These are phyloP conservation scores for Cryptophagus acutangulus DNA, from an alignment of 2,888 invertebrate genomes.

Conservation along the genomic window DNA sequence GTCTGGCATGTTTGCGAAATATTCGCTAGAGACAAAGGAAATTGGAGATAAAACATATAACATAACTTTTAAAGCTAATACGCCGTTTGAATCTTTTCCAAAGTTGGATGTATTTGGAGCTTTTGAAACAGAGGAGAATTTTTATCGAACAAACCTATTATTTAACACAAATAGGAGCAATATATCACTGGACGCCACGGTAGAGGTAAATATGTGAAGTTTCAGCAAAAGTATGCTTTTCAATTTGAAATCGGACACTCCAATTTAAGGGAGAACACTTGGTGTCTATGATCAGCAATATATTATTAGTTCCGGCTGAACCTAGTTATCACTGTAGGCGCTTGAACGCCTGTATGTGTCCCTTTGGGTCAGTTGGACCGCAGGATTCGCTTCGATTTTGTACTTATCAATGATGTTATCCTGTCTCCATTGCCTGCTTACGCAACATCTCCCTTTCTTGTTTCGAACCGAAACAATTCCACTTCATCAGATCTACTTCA, in stretches of 20 bases:
- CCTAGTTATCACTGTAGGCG: slow-evolving; percentile 31
- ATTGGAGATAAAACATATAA: slow-evolving; percentile 43
- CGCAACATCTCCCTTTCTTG: slow-evolving; percentile 2
- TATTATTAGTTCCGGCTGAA: slow-evolving; percentile 28
- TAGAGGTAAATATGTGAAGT: slow-evolving; percentile 50
- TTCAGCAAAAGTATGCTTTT: slow-evolving; percentile 28
- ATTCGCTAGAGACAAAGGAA: slow-evolving; percentile 46
- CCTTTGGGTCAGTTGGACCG: slow-evolving; percentile 30
- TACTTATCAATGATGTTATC: slow-evolving; percentile 19
- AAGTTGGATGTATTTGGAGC: slow-evolving; percentile 46
- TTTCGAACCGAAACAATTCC: slow-evolving; percentile 31
- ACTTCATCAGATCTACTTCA: slow-evolving; percentile 30
- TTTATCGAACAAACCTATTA: slow-evolving; percentile 51
- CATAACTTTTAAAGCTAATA: slow-evolving; percentile 50
- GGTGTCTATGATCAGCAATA: slow-evolving; percentile 24
- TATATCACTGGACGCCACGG: slow-evolving; percentile 50
- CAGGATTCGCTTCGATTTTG: slow-evolving; percentile 30
- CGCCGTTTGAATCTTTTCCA: slow-evolving; percentile 53
- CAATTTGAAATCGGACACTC: slow-evolving; percentile 29
- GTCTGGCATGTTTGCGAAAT: slow-evolving; percentile 51
- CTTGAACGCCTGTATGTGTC: slow-evolving; percentile 30
- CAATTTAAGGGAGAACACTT: slow-evolving; percentile 25
- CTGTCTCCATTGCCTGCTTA: no score
- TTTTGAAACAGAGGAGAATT: slow-evolving; percentile 34
- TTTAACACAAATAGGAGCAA: slow-evolving; percentile 50